Evolutionary conservation across 2,888 invertebrate species (phyloP), one percentile per base, ranked within the genome.

Genomic region (Lithophane leautieri): DNA sequence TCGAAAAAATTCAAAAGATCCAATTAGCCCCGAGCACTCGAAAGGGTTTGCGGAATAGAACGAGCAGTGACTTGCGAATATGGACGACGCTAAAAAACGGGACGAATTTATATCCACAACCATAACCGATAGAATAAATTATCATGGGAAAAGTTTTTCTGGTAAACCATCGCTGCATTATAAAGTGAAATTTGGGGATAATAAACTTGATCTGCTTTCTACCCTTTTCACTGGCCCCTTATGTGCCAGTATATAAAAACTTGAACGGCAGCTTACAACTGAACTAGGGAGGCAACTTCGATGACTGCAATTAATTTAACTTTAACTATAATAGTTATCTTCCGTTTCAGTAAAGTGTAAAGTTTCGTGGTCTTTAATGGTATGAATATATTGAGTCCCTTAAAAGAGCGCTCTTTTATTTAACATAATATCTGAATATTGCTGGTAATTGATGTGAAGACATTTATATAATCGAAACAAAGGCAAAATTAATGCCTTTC

Each of bases 11-110:
- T 94, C 93, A 94, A 94, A 94, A 93, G 94, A 94, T 93, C 93
- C 94, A 94, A 94, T 94, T 94, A 94, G 93, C 92, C 91, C 89
- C 81, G 89, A 86, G 89, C 91, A 90, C 93, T 93, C 91, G 91
- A 93, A 94, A 92, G 93, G 92, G 93, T 92, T 91, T 90, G 82
- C 90, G 90, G 90, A 85, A 90, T 92, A 90, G 91, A 90, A 90
- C 92, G 88, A 91, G 91, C 89, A 89, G 89, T 94, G 94, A 94
- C 94, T 93, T 90, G 93, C 91, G 85, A 92, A 92, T 94, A 93
- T 92, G 89, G 91, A 90, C 89, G 89, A 91, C 89, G 92, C 87
- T 92, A 90, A 92, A 94, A 93, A 92, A 88, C 90, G 89, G 88
- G 88, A 90, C 89, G 89, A 91, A 90, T 91, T 92, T 88, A 89